Base-by-base conservation (phyloP, 2,888 invertebrate genomes). In the Cylloceria caligata region DNA sequence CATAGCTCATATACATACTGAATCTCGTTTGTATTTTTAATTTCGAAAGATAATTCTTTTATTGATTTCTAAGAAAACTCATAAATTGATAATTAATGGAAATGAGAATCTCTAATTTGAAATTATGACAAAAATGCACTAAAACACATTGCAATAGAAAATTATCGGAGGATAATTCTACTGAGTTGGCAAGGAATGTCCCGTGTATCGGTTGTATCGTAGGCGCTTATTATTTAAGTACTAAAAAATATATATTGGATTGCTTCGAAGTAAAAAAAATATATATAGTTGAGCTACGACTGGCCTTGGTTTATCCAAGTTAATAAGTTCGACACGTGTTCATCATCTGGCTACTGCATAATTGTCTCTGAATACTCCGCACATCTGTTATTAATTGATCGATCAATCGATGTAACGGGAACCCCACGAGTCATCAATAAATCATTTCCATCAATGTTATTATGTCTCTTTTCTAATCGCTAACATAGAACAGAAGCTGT, bases 271-370 rank as follows among this genome's bases (percentile, higher is more conserved):
- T 19, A 64, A 74, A 78, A 60, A 7, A 49, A 52, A 42, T n/a
- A 74, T 13, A 36, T 13, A 67, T 39, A 49, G 5, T 69, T 34
- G 39, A 68, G 16, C 24, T 21, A 55, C 64, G 42, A 57, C 74
- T 65, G 78, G 64, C 36, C 71, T 64, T 74, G 73, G 57, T 78
- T 81, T 72, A 68, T 71, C 16, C 34, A 42, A 67, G 47, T 72
- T 72, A 57, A 74, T 69, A 74, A 24, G 57, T 65, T 64, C 16
- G 74, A 39, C 73, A 49, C 73, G 81, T 69, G 57, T 78, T 57
- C 62, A 62, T 64, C 68, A 68, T 68, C 52, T 19, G 57, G 9
- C 34, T 16, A 60, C 49, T 52, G 57, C 39, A 24, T 19, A 21
- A 62, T 52, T 68, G 68, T 27, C n/a, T 55, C 30, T 11, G 19